Evolutionary conservation across 1,140 invertebrate genomes (phyloP).

Genomic region (Megathymus violae): DNA sequence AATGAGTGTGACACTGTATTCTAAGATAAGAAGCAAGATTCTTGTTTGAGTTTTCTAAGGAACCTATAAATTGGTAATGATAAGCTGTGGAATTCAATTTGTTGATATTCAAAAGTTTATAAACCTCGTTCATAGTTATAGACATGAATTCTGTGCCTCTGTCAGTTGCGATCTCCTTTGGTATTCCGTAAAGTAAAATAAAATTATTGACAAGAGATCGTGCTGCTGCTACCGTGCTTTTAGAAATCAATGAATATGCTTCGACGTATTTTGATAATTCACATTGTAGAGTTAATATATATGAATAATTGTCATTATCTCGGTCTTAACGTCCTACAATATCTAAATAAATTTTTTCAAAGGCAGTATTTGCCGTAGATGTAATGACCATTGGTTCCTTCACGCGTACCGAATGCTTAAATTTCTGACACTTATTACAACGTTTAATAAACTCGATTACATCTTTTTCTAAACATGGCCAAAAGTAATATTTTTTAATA

Average conservation of each 20-base stretch:
- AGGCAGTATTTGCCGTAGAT: background rate
- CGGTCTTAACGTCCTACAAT: background rate
- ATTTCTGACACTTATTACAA: slow-evolving; percentile 6
- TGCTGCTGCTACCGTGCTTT: background rate
- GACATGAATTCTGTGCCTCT: too few species aligned
- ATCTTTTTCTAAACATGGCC: slow-evolving; percentile 4
- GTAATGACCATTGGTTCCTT: slow-evolving; percentile 10
- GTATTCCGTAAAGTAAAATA: background rate
- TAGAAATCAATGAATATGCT: slow-evolving; percentile 4
- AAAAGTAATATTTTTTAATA: too few species aligned
- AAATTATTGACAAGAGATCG: slow-evolving; percentile 7
- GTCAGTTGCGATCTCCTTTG: too few species aligned
- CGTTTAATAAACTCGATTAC: background rate
- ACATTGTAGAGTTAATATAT: slow-evolving; percentile 7
- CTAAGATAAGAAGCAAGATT: too few species aligned
- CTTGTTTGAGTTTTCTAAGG: too few species aligned
- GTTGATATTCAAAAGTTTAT: too few species aligned
- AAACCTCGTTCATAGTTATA: too few species aligned
- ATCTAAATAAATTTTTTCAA: too few species aligned
- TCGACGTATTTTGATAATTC: slow-evolving; percentile 2
- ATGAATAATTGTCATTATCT: slow-evolving; percentile 3
- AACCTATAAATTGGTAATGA: too few species aligned
- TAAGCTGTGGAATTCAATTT: too few species aligned
- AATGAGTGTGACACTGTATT: too few species aligned
- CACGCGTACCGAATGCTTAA: background rate